These are phyloP conservation scores for Decapterus maruadsi DNA, from an alignment of 2,797 vertebrate species.

Conservation along the genomic window DNA sequence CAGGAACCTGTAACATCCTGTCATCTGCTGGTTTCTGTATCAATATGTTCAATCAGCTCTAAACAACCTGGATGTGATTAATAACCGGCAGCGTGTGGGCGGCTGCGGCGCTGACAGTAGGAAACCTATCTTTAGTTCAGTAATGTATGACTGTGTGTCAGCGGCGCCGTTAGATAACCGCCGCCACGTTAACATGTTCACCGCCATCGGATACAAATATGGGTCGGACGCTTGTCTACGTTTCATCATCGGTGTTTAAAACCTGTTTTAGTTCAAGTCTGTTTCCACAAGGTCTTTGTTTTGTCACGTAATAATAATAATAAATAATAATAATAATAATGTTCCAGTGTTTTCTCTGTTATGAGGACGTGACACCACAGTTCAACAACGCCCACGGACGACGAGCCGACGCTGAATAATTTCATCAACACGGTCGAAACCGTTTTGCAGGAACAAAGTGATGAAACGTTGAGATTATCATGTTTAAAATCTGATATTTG, in stretches of 20 bases:
- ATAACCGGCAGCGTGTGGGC: background rate
- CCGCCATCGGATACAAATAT: background rate
- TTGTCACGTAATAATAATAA: background rate
- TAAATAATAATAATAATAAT: background rate
- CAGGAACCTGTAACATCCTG: background rate
- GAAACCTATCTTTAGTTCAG: background rate
- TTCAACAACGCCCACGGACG: background rate
- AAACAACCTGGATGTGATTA: too few relatives aligned
- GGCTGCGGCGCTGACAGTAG: too few relatives aligned
- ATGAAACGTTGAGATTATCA: background rate
- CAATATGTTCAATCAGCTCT: background rate
- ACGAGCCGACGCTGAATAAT: background rate
- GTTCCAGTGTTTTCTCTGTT: background rate
- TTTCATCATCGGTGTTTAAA: background rate
- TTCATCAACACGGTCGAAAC: background rate
- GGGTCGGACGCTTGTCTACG: background rate
- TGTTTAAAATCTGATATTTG: background rate
- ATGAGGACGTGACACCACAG: background rate
- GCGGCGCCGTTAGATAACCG: background rate
- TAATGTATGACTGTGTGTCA: conserved; percentile 1
- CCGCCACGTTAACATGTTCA: background rate
- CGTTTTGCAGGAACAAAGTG: background rate
- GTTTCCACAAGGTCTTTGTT: background rate
- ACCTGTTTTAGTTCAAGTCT: background rate
- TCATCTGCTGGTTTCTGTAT: background rate